A percentile compares a stretch with the other conserved stretches of the same genome.
Conservation (phyloP, 2,888 invertebrate species). For the Eremobia ochroleuca region DNA sequence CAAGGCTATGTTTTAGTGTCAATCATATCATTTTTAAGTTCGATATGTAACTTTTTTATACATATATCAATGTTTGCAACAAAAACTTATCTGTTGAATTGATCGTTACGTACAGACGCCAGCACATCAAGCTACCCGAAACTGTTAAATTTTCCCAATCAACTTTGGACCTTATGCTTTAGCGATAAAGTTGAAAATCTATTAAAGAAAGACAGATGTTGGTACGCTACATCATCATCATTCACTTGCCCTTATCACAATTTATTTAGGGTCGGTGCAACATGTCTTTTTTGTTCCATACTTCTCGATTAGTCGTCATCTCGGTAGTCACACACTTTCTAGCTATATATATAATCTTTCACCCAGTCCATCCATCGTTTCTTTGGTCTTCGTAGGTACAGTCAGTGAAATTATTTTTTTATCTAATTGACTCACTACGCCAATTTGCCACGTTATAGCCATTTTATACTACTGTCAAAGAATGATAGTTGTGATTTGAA, state of each 20-base stretch:
- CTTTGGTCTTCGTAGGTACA: not conserved
- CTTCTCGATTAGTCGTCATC: not conserved
- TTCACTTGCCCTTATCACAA: too few species aligned
- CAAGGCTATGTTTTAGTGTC: constrained; percentile 55
- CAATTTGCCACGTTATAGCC: not conserved
- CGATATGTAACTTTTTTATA: not conserved
- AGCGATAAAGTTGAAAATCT: too few species aligned
- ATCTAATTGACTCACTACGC: not conserved
- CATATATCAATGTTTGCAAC: not conserved
- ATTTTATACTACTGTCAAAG: not conserved
- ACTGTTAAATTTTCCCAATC: too few species aligned
- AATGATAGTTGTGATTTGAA: not conserved
- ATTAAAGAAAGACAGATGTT: too few species aligned
- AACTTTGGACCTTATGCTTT: too few species aligned
- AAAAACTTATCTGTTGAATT: constrained; percentile 2
- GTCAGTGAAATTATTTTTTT: not conserved
- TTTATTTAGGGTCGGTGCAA: too few species aligned
- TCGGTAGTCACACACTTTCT: not conserved
- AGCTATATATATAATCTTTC: not conserved
- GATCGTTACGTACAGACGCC: not conserved
- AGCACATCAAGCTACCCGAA: too few species aligned
- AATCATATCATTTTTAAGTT: constrained; percentile 27
- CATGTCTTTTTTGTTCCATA: not conserved
- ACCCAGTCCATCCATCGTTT: not conserved
- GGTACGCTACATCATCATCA: too few species aligned